Evolutionary conservation across 2,113 vertebrate genomes (phyloP).

Genomic region (Nematolebias whitei): DNA sequence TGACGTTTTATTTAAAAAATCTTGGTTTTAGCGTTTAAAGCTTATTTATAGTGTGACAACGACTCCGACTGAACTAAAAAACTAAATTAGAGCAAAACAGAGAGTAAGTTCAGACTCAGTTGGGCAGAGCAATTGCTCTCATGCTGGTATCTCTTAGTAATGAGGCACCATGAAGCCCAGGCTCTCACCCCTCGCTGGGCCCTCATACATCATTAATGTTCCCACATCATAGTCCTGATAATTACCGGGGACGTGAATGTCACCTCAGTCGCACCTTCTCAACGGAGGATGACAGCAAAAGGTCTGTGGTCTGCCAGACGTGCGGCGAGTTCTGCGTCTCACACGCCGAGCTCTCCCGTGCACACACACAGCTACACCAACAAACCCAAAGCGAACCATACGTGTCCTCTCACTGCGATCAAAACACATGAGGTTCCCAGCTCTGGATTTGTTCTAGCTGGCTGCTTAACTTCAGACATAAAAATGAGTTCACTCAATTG

Average conservation of each 20-base stretch:
- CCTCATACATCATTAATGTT: constrained; percentile 83
- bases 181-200: constrained; percentile 71
- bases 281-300: constrained; percentile 71
- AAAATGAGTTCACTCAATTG: constrained; percentile 3
- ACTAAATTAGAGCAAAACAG: constrained; percentile 22
- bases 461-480: constrained; percentile 9
- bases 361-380: constrained; percentile 20
- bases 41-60: constrained; percentile 33
- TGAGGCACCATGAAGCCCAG: constrained; percentile 71
- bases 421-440: constrained; percentile 34
- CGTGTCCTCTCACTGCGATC: constrained; percentile 54
- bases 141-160: constrained; percentile 66
- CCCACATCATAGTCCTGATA: constrained; percentile 81
- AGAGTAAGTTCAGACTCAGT: constrained; percentile 40
- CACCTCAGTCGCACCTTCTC: constrained; percentile 72
- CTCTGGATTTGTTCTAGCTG: constrained; percentile 49
- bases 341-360: constrained; percentile 4
- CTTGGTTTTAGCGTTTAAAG: constrained; percentile 18
- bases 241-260: constrained; percentile 80
- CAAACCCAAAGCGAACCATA: constrained; percentile 62
- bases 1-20: neutral
- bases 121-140: constrained; percentile 36
- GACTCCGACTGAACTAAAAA: constrained; percentile 17
- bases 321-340: constrained; percentile 29
- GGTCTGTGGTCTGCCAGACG: constrained; percentile 65